Evolutionary conservation across 2,113 vertebrate genomes (phyloP).

Genomic region (Xiphias gladius): DNA sequence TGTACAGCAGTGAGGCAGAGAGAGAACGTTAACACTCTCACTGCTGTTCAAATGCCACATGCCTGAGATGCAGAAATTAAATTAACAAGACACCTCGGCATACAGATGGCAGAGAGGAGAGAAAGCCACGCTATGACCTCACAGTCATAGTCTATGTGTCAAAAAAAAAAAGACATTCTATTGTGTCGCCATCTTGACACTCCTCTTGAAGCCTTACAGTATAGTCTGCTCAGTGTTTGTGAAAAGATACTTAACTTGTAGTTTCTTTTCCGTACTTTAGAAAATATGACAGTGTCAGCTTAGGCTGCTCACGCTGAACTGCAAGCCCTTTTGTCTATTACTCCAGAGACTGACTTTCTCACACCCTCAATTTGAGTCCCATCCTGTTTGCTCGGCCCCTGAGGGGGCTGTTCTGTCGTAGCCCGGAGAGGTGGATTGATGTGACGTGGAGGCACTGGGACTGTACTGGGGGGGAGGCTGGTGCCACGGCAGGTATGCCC

Average conservation of each 20-base stretch:
- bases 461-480: conserved; percentile 69
- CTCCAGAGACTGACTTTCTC: conserved; percentile 72
- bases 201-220: conserved; percentile 21
- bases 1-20: conserved; percentile 34
- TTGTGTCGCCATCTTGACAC: conserved; percentile 33
- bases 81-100: conserved; percentile 70
- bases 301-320: conserved; percentile 41
- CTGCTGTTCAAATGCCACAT: conserved; percentile 59
- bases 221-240: not conserved
- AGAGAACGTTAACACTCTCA: conserved; percentile 67
- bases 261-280: conserved; percentile 13
- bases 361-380: conserved; percentile 70
- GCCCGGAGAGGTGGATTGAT: conserved; percentile 69
- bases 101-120: conserved; percentile 65
- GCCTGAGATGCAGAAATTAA: conserved; percentile 68
- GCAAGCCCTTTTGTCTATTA: conserved; percentile 40
- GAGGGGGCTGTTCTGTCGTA: conserved; percentile 48
- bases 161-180: conserved; percentile 7
- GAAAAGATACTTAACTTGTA: conserved; percentile 13
- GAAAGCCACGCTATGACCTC: conserved; percentile 66
- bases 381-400: conserved; percentile 75
- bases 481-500: conserved; percentile 85
- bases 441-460: conserved; percentile 72
- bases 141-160: conserved; percentile 43
- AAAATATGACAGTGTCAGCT: conserved; percentile 41